Percentiles rank a stretch among this genome's conserved stretches.
phyloP scores from a whole-genome alignment of 2,113 vertebrate species.

The Piprites chloris region DNA sequence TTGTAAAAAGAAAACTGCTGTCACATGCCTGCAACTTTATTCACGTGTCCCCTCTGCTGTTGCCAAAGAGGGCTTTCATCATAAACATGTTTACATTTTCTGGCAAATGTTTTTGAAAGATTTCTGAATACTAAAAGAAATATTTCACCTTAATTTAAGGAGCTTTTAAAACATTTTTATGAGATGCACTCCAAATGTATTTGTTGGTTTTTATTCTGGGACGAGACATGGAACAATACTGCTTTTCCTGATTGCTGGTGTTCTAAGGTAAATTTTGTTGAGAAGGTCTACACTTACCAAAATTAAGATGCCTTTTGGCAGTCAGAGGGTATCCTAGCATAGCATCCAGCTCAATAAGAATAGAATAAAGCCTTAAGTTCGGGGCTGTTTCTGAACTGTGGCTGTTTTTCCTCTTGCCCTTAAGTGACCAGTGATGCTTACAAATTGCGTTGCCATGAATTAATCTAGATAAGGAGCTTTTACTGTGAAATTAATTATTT shows the following conservation, averaged over 20 bases:
- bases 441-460: not conserved
- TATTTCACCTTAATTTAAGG: not conserved
- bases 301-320: not conserved
- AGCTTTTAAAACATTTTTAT: not conserved
- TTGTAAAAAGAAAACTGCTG: not conserved
- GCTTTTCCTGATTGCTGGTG: not conserved
- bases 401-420: not conserved
- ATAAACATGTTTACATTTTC: not conserved
- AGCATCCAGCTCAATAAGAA: not conserved
- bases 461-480: not conserved
- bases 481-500: not conserved
- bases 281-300: not conserved
- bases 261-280: not conserved
- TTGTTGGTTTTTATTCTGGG: not conserved
- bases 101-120: not conserved
- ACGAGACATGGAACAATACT: not conserved
- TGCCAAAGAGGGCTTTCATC: not conserved
- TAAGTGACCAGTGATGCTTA: not conserved
- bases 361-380: not conserved
- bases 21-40: not conserved
- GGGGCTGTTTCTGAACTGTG: not conserved
- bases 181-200: not conserved
- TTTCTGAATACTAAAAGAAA: not conserved
- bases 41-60: not conserved
- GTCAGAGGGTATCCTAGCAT: not conserved